Evolutionary conservation across 2,888 invertebrate species (phyloP), one percentile per base, ranked within the genome.

Genomic region (Tuta absoluta): DNA sequence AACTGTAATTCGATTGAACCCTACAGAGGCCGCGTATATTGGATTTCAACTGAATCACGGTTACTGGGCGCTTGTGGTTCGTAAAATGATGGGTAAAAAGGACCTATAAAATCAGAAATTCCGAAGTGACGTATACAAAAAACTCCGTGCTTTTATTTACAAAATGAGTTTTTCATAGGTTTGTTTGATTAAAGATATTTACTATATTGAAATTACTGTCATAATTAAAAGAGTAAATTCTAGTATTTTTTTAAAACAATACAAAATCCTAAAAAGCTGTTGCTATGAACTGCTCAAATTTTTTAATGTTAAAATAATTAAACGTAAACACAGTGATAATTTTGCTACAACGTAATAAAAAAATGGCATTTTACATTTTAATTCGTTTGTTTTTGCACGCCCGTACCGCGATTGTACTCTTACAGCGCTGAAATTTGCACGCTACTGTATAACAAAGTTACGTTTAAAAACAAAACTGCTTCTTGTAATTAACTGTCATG

Each of bases 401-500:
- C 51, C 23, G 38, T 37, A 17, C 17, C 24, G 10, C 41, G 41
- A 23, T 56, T 23, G 24, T 38, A 45, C 37, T 45, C 28, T n/a
- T 21, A 58, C 51, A 33, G 24, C 61, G 38, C 33, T 33, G 51
- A 59, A 61, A 61, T 60, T 63, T 53, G 58, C 61, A 61, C 63
- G 56, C 61, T 61, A 57, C 45, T 51, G 60, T 63, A 61, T 53
- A 8, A 10, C 33, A 1, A 33, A 37, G 58, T 24, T 57, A 45
- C 62, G 64, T 62, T 67, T 67, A 71, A 72, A 75, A 75, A 72
- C 70, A 66, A 71, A 75, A 70, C 33, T 72, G 72, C 69, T 72
- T 72, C 67, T 74, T 77, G 75, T 80, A 79, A 79, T 79, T 80
- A 80, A 78, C 79, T 74, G 73, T 70, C 74, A 74, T 76, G 76